Conservation (phyloP, 1,140 invertebrate species). For the Dendrolimus kikuchii region DNA sequence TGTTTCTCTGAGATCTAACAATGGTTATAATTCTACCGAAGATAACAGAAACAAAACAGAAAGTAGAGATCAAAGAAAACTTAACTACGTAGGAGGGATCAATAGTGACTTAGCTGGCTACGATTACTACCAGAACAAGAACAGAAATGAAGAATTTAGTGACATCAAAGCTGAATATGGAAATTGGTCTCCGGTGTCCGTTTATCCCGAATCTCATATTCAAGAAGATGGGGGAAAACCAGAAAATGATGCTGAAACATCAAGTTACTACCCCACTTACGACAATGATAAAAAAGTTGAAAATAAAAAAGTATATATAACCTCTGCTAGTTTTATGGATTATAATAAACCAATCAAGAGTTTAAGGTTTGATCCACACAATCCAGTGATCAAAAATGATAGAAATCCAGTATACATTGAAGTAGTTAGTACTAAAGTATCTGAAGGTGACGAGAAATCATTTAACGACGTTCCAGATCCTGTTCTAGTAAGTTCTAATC, state of each 20-base stretch:
- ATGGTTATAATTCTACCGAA: conserved; percentile 36
- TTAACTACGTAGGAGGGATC: conserved; percentile 41
- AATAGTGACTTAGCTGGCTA: conserved; percentile 61
- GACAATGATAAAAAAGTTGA: conserved; percentile 60
- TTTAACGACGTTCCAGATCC: conserved; percentile 75
- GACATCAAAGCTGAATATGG: conserved; percentile 68
- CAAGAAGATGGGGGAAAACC: conserved; percentile 54
- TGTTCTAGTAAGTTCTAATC: conserved; percentile 76
- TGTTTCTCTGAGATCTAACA: conserved; percentile 35
- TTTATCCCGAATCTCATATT: conserved; percentile 63
- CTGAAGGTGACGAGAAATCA: conserved; percentile 50
- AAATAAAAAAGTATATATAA: conserved; percentile 68
- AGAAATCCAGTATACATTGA: conserved; percentile 70
- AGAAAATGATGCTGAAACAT: conserved; percentile 48
- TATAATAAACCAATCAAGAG: conserved; percentile 56
- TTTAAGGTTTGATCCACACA: conserved; percentile 57
- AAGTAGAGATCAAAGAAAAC: conserved; percentile 55
- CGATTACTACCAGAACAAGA: conserved; percentile 62
- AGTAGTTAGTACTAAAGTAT: conserved; percentile 69
- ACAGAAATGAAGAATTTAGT: conserved; percentile 59
- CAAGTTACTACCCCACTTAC: conserved; percentile 60
- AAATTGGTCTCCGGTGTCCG: conserved; percentile 69
- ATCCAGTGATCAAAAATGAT: conserved; percentile 69
- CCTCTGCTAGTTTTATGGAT: conserved; percentile 60
- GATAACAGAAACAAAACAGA: conserved; percentile 54